Conservation (phyloP, 2,113 vertebrate genomes). For the Ciconia boyciana region DNA sequence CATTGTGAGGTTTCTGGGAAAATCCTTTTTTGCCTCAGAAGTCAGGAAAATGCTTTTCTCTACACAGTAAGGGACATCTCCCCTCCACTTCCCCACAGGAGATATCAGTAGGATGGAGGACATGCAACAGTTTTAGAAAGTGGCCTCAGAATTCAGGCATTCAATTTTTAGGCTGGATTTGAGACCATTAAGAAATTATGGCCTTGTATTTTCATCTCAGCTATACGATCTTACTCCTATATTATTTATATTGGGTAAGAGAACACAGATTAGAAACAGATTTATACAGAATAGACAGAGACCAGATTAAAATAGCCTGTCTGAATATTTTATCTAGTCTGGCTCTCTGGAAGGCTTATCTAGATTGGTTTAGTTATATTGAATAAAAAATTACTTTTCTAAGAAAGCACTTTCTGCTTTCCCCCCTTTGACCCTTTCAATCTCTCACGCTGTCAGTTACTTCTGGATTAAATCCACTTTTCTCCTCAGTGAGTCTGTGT, state of each 20-base stretch:
- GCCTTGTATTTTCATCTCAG: not conserved
- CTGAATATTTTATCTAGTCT: constrained; percentile 49
- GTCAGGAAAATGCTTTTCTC: not conserved
- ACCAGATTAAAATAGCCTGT: constrained; percentile 24
- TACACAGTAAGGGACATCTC: not conserved
- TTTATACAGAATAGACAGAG: not conserved
- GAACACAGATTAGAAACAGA: constrained; percentile 21
- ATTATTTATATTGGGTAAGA: constrained; percentile 16
- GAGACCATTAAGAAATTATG: not conserved
- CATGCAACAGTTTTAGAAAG: not conserved
- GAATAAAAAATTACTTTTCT: constrained; percentile 27
- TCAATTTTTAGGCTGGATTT: not conserved
- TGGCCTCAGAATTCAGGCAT: not conserved
- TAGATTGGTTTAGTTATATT: not conserved
- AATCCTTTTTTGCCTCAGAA: not conserved
- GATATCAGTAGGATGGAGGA: not conserved
- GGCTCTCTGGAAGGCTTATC: not conserved
- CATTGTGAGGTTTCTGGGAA: not conserved
- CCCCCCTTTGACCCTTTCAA: not conserved
- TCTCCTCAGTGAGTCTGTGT: not conserved
- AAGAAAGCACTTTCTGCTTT: constrained; percentile 24
- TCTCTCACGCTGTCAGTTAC: constrained; percentile 19
- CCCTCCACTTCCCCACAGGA: not conserved
- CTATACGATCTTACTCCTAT: not conserved
- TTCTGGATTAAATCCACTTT: constrained; percentile 39